Evolutionary conservation across 2,888 invertebrate species (phyloP).

Genomic region (Yponomeuta cagnagella): DNA sequence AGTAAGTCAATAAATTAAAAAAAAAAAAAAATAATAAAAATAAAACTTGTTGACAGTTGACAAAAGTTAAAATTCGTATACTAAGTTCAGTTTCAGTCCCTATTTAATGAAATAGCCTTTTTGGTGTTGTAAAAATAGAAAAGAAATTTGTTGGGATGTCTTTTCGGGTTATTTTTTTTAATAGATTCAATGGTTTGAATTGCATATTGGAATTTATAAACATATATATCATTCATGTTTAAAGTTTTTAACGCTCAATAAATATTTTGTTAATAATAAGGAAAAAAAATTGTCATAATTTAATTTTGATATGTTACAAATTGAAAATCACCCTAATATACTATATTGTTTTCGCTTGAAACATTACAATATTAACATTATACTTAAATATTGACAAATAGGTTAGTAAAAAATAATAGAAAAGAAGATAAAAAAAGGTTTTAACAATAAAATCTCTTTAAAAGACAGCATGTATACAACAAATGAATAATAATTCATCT

Average conservation of each 20-base stretch:
- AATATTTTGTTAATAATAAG: neutral
- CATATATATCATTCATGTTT: too few species aligned
- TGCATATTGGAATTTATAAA: too few species aligned
- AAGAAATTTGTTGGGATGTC: too few species aligned
- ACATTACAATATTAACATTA: neutral
- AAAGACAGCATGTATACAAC: too few species aligned
- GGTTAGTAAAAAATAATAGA: too few species aligned
- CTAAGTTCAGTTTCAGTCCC: slow-evolving; percentile 27
- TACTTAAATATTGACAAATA: neutral
- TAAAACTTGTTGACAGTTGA: neutral
- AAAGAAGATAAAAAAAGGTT: too few species aligned
- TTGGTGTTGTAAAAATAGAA: neutral
- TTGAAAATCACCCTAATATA: neutral
- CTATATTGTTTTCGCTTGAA: neutral
- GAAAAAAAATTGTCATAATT: slow-evolving; percentile 20
- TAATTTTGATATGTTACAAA: slow-evolving; percentile 43
- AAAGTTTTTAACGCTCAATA: neutral
- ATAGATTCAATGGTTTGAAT: too few species aligned
- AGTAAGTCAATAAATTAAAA: too few species aligned
- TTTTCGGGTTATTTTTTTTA: too few species aligned
- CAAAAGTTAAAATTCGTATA: slow-evolving; percentile 25
- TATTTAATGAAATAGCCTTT: neutral
- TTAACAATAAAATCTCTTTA: too few species aligned
- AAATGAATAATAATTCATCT: too few species aligned
- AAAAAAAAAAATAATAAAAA: too few species aligned